Evolutionary conservation across 2,797 vertebrate genomes (phyloP).

Genomic region (Spinus pinus): DNA sequence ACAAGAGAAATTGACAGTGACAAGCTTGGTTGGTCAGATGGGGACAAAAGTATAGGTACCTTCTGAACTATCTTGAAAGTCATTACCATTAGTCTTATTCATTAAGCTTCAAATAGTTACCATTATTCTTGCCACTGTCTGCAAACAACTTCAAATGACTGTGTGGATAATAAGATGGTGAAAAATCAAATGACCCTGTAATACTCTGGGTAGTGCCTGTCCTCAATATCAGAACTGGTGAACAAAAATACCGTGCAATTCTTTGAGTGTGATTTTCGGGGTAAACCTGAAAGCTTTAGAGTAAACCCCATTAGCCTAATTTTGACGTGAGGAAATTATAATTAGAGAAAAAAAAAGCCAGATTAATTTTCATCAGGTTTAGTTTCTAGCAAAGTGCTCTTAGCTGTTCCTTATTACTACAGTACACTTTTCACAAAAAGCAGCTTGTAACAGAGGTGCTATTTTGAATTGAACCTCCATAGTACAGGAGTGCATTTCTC

Average conservation of each 20-base stretch:
- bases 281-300: not conserved
- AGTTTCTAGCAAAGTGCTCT: not conserved
- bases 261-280: not conserved
- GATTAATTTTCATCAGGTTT: not conserved
- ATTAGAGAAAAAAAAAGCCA: rapidly evolving
- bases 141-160: not conserved
- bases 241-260: not conserved
- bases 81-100: not conserved
- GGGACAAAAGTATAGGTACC: not conserved
- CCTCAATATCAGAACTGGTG: not conserved
- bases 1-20: not conserved
- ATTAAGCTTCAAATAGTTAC: not conserved
- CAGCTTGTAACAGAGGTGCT: not conserved
- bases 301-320: not conserved
- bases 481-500: not conserved
- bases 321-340: not conserved
- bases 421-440: not conserved
- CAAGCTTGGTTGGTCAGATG: not conserved
- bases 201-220: not conserved
- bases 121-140: not conserved
- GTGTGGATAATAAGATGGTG: not conserved
- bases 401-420: not conserved
- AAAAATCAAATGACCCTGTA: not conserved
- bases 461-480: not conserved
- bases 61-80: not conserved